A percentile compares a stretch with the other conserved stretches of the same genome.
Conservation (phyloP, 92 coral and sea anemone genomes). For the Pocillopora grandis region DNA sequence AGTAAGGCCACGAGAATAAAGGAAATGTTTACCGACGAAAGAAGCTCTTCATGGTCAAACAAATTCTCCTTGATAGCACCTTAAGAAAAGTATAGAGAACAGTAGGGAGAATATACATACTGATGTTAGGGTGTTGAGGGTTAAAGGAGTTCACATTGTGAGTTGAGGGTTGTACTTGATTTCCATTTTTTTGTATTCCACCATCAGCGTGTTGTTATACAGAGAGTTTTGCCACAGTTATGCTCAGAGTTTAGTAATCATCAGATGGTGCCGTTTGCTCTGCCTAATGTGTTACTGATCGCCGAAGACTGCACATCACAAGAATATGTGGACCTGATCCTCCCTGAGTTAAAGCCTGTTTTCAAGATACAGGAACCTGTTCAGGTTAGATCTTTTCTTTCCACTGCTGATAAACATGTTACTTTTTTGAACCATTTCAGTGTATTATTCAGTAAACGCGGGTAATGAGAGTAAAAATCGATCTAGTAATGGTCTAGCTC, state of each 20-base stretch:
- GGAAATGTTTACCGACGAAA: too few species aligned
- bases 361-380: slow-evolving; percentile 94
- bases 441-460: too few species aligned
- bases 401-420: too few species aligned
- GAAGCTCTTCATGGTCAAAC: too few species aligned
- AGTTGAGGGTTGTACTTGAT: background rate
- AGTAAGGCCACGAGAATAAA: too few species aligned
- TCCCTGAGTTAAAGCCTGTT: slow-evolving; percentile 92
- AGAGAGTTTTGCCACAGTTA: slow-evolving; percentile 91
- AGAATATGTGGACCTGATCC: slow-evolving; percentile 67
- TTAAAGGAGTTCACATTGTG: background rate
- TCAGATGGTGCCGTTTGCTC: slow-evolving; percentile 91
- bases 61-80: too few species aligned
- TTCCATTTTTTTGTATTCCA: background rate
- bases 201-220: slow-evolving; percentile 84
- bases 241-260: slow-evolving; percentile 92
- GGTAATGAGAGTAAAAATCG: too few species aligned
- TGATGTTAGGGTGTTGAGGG: too few species aligned
- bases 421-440: too few species aligned
- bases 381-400: slow-evolving; percentile 53
- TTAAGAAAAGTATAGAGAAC: too few species aligned
- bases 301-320: slow-evolving; percentile 90
- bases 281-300: slow-evolving; percentile 89
- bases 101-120: too few species aligned
- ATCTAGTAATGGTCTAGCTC: too few species aligned